These are phyloP conservation scores for Muraenolepis orangiensis DNA, from an alignment of 2,797 vertebrate genomes.

Conservation along the genomic window DNA sequence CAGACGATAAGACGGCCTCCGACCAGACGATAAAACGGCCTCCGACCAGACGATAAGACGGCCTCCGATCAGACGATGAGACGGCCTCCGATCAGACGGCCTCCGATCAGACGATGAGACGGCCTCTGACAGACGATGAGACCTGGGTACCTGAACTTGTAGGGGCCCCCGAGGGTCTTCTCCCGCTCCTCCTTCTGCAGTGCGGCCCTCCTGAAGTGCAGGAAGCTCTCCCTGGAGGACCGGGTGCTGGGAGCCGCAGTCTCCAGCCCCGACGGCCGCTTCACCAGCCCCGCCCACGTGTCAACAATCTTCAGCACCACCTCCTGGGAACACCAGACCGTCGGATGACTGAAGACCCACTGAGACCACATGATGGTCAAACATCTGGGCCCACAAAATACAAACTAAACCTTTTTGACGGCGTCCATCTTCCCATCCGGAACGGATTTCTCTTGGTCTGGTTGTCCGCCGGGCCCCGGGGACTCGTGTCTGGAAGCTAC, in stretches of 20 bases:
- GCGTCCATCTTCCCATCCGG: background rate
- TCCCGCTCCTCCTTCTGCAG: slow-evolving; percentile 80
- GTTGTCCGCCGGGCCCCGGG: background rate
- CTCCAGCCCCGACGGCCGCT: slow-evolving; percentile 44
- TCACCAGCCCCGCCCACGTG: slow-evolving; percentile 84
- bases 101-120: too few species aligned
- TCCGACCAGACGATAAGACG: background rate
- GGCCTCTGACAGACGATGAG: too few species aligned
- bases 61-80: too few species aligned
- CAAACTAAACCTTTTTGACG: background rate
- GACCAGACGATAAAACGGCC: too few species aligned
- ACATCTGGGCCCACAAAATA: background rate
- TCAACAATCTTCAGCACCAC: slow-evolving; percentile 77
- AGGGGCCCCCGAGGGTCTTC: slow-evolving; percentile 62
- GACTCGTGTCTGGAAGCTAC: background rate
- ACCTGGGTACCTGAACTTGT: slow-evolving; percentile 70
- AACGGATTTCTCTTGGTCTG: background rate
- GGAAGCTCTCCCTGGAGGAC: slow-evolving; percentile 84
- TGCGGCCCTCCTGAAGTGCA: slow-evolving; percentile 82
- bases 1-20: too few species aligned
- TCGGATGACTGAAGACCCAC: background rate
- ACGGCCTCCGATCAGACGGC: too few species aligned
- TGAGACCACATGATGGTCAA: background rate
- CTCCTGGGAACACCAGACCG: slow-evolving; percentile 69
- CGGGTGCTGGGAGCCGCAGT: slow-evolving; percentile 68